Base-by-base conservation (phyloP, 2,888 invertebrate genomes). In the Calliopum simillimum region DNA sequence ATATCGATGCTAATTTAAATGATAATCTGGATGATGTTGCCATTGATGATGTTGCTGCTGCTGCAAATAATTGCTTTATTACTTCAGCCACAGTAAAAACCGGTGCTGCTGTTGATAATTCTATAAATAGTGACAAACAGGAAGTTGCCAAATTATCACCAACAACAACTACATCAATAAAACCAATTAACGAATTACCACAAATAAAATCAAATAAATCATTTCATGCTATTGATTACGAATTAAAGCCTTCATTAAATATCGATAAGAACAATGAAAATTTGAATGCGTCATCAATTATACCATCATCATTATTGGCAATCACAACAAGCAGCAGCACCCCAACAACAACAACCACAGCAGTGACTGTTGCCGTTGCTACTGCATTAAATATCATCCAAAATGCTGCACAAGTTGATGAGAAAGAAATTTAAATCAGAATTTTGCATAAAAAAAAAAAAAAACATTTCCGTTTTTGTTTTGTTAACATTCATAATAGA, bases 361-460 rank as follows among this genome's bases (percentile, higher is more conserved):
- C 21, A 41, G 46, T 46, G 51, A 63, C 66, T 44, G 63, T 33
- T 25, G 72, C 62, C 63, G 73, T 73, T 67, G 69, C 71, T 14
- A 69, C 73, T 71, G 73, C 74, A 56, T 63, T 77, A 56, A 70
- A 71, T 71, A 71, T 75, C 44, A 72, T 73, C 13, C 68, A 76
- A 74, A 75, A 72, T 66, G 51, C 49, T 49, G 43, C 47, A 51
- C 51, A 69, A 12, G 56, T 47, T 71, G 71, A 74, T 66, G 77
- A 76, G 64, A 77, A 77, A 68, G 77, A 77, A 76, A 77, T 77
- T 75, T 77, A 77, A 77, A 73, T 68, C 64, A 56, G 44, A 43
- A 41, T 46, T 58, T 16, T 16, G 62, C 47, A 23, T 41, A 59
- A 25, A 12, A 4, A 25, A 19, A 4, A 56, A 56, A n/a, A 23